Evolutionary conservation across 2,888 invertebrate genomes (phyloP).

Genomic region (Pterobdella sp.): DNA sequence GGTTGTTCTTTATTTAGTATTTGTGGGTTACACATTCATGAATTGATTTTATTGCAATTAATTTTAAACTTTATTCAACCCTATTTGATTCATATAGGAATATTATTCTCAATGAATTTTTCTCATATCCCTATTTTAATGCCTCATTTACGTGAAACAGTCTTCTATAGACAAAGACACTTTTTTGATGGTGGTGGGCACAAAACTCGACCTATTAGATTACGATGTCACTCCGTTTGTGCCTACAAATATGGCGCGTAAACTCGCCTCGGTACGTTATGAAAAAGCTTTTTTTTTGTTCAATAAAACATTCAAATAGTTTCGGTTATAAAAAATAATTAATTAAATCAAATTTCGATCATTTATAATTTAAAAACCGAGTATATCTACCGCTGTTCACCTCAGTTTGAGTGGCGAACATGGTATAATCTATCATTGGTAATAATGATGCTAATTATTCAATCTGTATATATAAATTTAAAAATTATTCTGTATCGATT

Average conservation of each 20-base stretch:
- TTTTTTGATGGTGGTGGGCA: constrained; percentile 54
- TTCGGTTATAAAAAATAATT: too few relatives aligned
- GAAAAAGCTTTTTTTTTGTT: too few relatives aligned
- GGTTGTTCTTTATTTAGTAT: neutral
- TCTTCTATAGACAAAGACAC: constrained; percentile 52
- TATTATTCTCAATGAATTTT: neutral
- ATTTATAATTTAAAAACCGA: too few relatives aligned
- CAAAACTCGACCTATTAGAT: constrained; percentile 54
- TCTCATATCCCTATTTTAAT: constrained; percentile 9
- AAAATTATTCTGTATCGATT: too few relatives aligned
- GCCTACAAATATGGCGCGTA: neutral
- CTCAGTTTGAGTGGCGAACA: too few relatives aligned
- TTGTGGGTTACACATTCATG: neutral
- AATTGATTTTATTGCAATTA: neutral
- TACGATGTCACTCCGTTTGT: constrained; percentile 41
- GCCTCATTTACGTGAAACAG: constrained; percentile 36
- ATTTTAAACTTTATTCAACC: neutral
- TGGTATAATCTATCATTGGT: too few relatives aligned
- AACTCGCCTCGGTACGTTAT: constrained; percentile 38
- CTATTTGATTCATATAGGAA: neutral
- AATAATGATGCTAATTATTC: too few relatives aligned
- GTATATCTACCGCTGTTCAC: too few relatives aligned
- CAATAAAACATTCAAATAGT: too few relatives aligned
- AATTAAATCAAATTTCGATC: too few relatives aligned
- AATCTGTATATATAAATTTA: too few relatives aligned